phyloP scores from a whole-genome alignment of 2,888 invertebrate genomes.

The Clunio marinus region DNA sequence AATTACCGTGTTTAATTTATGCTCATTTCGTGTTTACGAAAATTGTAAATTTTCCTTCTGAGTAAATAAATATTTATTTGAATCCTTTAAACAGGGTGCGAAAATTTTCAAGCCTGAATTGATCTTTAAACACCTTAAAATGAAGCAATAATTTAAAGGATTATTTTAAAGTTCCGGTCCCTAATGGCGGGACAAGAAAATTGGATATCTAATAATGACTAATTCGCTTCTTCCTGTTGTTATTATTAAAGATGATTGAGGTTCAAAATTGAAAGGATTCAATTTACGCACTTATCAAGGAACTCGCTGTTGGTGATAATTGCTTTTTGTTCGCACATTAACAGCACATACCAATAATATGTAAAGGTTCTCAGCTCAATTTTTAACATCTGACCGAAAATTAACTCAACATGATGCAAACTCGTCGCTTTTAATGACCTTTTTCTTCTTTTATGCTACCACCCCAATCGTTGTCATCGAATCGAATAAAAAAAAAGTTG shows the following conservation, averaged over 20 bases:
- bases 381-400: not conserved
- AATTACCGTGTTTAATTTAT: slow-evolving; percentile 7
- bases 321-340: slow-evolving; percentile 18
- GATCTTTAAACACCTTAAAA: not conserved
- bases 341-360: not conserved
- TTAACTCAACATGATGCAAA: not conserved
- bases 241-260: no score
- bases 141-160: not conserved
- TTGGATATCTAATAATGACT: no score
- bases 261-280: no score
- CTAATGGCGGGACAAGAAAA: not conserved
- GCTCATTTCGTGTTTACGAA: not conserved
- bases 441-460: no score
- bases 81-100: not conserved
- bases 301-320: not conserved
- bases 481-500: no score
- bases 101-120: not conserved
- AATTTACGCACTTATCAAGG: not conserved
- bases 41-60: not conserved
- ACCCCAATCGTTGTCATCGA: no score
- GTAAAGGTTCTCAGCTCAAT: not conserved
- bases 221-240: no score
- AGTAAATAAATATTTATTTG: slow-evolving; percentile 9
- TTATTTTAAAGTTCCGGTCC: not conserved
- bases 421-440: not conserved